phyloP scores from a whole-genome alignment of 2,888 invertebrate genomes.

The Pseudoips prasinana region DNA sequence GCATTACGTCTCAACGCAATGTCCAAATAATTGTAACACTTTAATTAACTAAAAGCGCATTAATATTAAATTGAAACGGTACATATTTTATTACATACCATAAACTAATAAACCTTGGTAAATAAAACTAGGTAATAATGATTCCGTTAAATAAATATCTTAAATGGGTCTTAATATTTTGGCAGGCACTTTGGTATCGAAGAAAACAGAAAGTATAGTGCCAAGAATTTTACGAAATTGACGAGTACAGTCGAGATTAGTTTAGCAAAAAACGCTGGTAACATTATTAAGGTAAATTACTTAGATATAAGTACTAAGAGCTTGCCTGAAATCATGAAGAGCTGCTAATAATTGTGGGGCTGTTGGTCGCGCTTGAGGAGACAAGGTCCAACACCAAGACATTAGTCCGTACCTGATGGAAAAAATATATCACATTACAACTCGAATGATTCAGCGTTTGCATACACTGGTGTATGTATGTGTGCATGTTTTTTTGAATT shows the following conservation, averaged over 20 bases:
- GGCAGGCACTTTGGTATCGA: conserved; percentile 65
- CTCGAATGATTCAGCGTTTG: too few relatives aligned
- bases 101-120: too few relatives aligned
- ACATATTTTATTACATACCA: too few relatives aligned
- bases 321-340: conserved; percentile 87
- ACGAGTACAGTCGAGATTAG: conserved; percentile 23
- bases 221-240: conserved; percentile 30
- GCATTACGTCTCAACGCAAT: conserved; percentile 5
- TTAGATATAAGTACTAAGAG: conserved; percentile 86
- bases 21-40: too few relatives aligned
- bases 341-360: conserved; percentile 87
- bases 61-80: too few relatives aligned
- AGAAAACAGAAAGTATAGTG: conserved; percentile 33
- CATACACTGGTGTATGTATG: too few relatives aligned
- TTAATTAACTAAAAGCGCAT: too few relatives aligned
- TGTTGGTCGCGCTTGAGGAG: conserved; percentile 84
- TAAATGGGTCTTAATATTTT: conserved; percentile 34
- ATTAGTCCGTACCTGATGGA: conserved; percentile 85
- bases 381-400: conserved; percentile 88
- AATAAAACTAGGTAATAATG: too few relatives aligned
- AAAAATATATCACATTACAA: not conserved
- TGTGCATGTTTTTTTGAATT: too few relatives aligned
- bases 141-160: not conserved
- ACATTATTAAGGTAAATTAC: conserved; percentile 11
- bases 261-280: conserved; percentile 19